Evolutionary conservation across 1,140 invertebrate species (phyloP).

Genomic region (Cataglyphis hispanica): DNA sequence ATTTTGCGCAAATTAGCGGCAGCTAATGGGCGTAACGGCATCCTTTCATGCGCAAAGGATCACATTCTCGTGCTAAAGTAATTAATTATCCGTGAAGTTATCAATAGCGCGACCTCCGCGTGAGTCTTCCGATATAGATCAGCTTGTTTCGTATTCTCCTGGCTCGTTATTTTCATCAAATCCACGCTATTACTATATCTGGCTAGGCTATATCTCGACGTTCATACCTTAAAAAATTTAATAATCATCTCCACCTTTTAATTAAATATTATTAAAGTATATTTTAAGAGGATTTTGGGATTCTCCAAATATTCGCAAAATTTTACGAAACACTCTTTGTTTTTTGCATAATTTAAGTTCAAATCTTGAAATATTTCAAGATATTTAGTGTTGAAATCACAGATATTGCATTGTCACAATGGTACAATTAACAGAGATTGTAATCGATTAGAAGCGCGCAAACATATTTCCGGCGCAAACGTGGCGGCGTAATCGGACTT

Average conservation of each 20-base stretch:
- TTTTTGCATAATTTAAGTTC: neutral
- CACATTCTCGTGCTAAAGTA: conserved; percentile 54
- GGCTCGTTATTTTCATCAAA: conserved; percentile 27
- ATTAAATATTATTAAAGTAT: neutral
- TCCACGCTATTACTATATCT: too few species aligned
- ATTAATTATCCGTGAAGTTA: conserved; percentile 55
- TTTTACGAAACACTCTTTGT: neutral
- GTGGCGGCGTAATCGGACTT: conserved; percentile 53
- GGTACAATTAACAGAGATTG: conserved; percentile 57
- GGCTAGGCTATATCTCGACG: too few species aligned
- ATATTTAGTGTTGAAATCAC: neutral
- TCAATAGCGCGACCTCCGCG: conserved; percentile 5
- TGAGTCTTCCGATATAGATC: conserved; percentile 1
- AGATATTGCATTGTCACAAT: conserved; percentile 8
- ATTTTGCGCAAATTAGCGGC: conserved; percentile 58
- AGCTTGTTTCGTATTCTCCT: conserved; percentile 35
- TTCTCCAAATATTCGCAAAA: neutral
- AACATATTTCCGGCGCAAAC: conserved; percentile 59
- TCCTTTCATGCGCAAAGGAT: conserved; percentile 55
- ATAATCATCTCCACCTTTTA: too few species aligned
- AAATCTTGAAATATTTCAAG: neutral
- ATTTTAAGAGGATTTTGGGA: neutral
- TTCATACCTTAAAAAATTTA: too few species aligned
- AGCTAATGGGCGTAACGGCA: conserved; percentile 52
- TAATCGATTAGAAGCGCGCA: conserved; percentile 46